These are phyloP conservation scores for Asbolus verrucosus DNA, from an alignment of 1,140 invertebrate species.

Conservation along the genomic window DNA sequence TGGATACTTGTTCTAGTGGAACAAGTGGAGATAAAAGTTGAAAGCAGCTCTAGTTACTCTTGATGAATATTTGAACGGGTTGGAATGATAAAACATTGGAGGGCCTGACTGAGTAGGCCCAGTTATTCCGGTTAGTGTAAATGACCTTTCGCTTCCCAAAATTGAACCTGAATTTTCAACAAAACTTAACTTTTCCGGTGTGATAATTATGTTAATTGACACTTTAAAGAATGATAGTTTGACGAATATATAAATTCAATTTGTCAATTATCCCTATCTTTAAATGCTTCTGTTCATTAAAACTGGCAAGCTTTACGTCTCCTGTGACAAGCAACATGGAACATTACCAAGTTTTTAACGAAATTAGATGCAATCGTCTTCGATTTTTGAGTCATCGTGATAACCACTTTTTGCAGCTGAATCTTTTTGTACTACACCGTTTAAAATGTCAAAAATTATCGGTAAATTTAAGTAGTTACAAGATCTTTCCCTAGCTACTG, in stretches of 20 bases:
- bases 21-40: slow-evolving; percentile 24
- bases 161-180: slow-evolving; percentile 5
- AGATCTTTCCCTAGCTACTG: slow-evolving; percentile 22
- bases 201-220: background rate
- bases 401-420: too few relatives aligned
- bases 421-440: too few relatives aligned
- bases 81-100: slow-evolving; percentile 19
- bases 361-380: too few relatives aligned
- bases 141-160: slow-evolving; percentile 19
- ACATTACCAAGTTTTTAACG: too few relatives aligned
- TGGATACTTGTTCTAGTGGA: slow-evolving; percentile 21
- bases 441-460: slow-evolving; percentile 5
- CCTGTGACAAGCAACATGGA: too few relatives aligned
- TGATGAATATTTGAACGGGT: slow-evolving; percentile 39
- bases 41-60: slow-evolving; percentile 29
- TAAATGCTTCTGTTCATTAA: too few relatives aligned
- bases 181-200: too few relatives aligned
- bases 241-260: background rate
- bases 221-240: background rate
- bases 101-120: slow-evolving; percentile 1
- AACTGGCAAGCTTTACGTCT: too few relatives aligned
- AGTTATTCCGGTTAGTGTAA: slow-evolving; percentile 21
- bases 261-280: too few relatives aligned
- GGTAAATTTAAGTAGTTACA: background rate
- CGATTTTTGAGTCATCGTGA: too few relatives aligned